A percentile compares a stretch with the other conserved stretches of the same genome.
These are phyloP conservation scores for Oncorhynchus mykiss DNA, from an alignment of 2,113 vertebrate genomes.

Conservation along the genomic window DNA sequence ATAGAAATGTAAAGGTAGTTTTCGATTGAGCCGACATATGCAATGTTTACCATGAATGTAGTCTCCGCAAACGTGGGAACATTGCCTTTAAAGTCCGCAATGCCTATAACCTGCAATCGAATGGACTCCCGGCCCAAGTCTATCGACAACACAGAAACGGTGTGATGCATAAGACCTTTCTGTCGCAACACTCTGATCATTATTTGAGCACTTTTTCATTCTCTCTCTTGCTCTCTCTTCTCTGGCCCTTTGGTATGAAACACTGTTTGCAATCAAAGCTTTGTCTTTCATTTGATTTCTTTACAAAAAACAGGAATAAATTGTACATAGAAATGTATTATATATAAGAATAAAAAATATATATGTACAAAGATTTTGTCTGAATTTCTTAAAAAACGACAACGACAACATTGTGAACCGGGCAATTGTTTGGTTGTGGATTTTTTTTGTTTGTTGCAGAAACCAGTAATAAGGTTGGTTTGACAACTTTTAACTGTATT, in stretches of 20 bases:
- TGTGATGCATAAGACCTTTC: too few relatives aligned
- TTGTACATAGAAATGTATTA: conserved; percentile 80
- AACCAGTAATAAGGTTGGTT: too few relatives aligned
- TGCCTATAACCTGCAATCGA: too few relatives aligned
- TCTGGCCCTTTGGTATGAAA: conserved; percentile 71
- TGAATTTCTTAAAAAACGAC: not conserved
- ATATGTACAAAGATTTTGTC: conserved; percentile 65
- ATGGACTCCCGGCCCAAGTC: too few relatives aligned
- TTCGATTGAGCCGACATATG: too few relatives aligned
- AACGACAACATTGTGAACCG: not conserved
- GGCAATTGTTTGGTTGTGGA: too few relatives aligned
- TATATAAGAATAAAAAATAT: conserved; percentile 74
- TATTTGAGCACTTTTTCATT: conserved; percentile 73
- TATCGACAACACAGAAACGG: conserved; percentile 6
- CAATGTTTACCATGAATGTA: too few relatives aligned
- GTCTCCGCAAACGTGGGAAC: too few relatives aligned
- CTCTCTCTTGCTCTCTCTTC: conserved; percentile 42
- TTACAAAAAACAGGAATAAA: conserved; percentile 71
- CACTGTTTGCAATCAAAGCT: conserved; percentile 76
- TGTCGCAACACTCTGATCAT: conserved; percentile 31
- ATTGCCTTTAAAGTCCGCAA: too few relatives aligned
- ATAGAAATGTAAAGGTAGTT: too few relatives aligned
- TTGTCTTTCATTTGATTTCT: conserved; percentile 71
- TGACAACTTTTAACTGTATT: too few relatives aligned
- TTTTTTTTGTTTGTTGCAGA: too few relatives aligned